phyloP scores from a whole-genome alignment of 2,888 invertebrate genomes.

The Scaeva pyrastri region DNA sequence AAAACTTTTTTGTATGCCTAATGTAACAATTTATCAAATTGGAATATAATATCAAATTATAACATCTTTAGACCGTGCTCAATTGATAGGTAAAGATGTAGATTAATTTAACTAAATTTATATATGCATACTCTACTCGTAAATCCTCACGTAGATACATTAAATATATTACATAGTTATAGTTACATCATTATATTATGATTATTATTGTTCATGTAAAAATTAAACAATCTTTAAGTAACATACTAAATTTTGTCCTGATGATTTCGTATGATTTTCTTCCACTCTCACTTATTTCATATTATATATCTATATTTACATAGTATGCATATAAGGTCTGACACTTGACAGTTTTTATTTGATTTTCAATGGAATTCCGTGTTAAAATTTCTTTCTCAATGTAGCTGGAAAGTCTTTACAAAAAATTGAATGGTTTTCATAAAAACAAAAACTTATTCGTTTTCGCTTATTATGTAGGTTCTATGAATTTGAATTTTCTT shows the following conservation, averaged over 20 bases:
- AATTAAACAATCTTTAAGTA: conserved; percentile 58
- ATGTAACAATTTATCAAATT: conserved; percentile 76
- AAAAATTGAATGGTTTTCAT: conserved; percentile 48
- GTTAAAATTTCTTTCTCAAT: conserved; percentile 15
- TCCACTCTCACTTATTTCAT: conserved; percentile 1
- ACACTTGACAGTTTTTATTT: conserved; percentile 36
- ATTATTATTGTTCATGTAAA: conserved; percentile 56
- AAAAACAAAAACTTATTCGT: conserved; percentile 15
- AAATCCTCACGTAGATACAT: conserved; percentile 70
- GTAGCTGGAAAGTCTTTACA: conserved; percentile 24
- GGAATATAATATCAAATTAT: conserved; percentile 69
- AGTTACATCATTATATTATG: background rate
- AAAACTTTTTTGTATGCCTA: conserved; percentile 71
- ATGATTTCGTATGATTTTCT: conserved; percentile 45
- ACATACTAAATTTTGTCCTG: conserved; percentile 56
- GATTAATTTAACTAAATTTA: conserved; percentile 58
- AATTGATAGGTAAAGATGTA: conserved; percentile 79
- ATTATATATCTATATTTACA: conserved; percentile 17
- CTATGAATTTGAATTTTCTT: conserved; percentile 43
- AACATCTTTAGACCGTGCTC: conserved; percentile 78
- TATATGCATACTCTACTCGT: background rate
- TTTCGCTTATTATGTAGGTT: conserved; percentile 60
- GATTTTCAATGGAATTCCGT: conserved; percentile 6
- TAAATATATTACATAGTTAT: conserved; percentile 28
- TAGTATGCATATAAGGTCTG: conserved; percentile 46